Evolutionary conservation across 2,797 vertebrate genomes (phyloP), one percentile per base, ranked within the genome.

Genomic region (Nannoperca obscura): DNA sequence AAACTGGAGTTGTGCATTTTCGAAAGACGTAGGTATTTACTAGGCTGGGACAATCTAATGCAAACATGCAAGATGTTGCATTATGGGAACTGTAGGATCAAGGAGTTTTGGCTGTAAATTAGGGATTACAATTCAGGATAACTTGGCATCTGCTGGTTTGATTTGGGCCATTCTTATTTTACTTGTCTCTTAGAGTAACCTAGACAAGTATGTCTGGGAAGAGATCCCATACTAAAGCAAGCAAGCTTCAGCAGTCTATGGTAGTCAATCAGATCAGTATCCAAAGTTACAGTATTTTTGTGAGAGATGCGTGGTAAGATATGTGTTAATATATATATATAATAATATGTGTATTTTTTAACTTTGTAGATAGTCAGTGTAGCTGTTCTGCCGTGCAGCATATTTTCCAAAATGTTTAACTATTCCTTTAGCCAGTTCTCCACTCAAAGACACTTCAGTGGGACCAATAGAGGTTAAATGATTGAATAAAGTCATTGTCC

Each of bases 391-490:
- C 3, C 52, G 13, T 38, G 38, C 54, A 15, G 3, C 2, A 1
- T 19, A 44, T 36, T 72, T 34, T 44, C 22, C 32, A 14, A 42
- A 81, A 53, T 47, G 54, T 34, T 54, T 5, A 74, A 59, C 22
- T 38, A 5, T 36, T 66, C 34, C 60, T 73, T 60, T 15, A 52
- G 54, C 17, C 52, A 13, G 53, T 6, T 62, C 44, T 53, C 20
- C 15, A 40, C n/a, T 57, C 20, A 44, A 69, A 74, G 52, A 69
- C 44, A 46, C 61, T 64, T 74, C 61, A 72, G 0, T 54, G 52
- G 61, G 46, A 63, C 59, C 60, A 63, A 17, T 32, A 63, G 27
- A 85, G 62, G 83, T 87, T 83, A 86, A 88, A 82, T 60, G 57
- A 50, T 20, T 74, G 49, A 64, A 74, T 74, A 22, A 62, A 74